Base-by-base conservation (phyloP, 2,113 vertebrate genomes). In the Perca schrenkii region DNA sequence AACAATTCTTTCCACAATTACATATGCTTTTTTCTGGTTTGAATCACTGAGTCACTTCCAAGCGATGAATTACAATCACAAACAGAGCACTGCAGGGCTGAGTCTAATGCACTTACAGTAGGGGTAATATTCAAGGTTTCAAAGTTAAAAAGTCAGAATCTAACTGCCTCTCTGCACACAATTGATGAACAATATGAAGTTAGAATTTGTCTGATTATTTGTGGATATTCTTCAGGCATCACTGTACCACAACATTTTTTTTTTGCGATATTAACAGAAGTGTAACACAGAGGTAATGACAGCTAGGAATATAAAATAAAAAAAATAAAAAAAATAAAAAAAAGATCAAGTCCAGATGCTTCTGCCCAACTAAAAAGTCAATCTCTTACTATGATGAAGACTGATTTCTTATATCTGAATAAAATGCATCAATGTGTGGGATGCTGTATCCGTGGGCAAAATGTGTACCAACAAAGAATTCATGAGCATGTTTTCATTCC, bases 401-500 rank as follows among this genome's bases (percentile, higher is more conserved):
- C 25, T 57, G 56, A 73, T 63, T 63, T 56, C 3, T 21, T 57
- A n/a, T 16, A 28, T 40, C 17, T 52, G 56, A 70, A 21, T 4
- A 53, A 43, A 47, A 25, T 21, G 36, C 36, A 16, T 69, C 22
- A 56, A 4, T 60, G 57, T 57, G 68, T 63, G 64, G 49, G 61
- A 68, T 36, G 50, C 49, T 71, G 12, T n/a, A 52, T 54, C 4
- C 6, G 25, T 15, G 62, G 49, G 46, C 63, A 78, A 80, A 82
- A 50, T 56, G 21, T 50, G 34, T 14, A 78, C 40, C 12, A 47
- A 86, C 70, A 64, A 57, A 79, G 47, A 89, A 58, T 71, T 65
- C 28, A 21, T 47, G 49, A 85, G 57, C 61, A 46, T 50, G 62
- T 86, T 62, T 61, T 43, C 50, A 31, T 73, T 90, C 61, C 79